Evolutionary conservation across 2,888 invertebrate species (phyloP), one percentile per base, ranked within the genome.

Genomic region (Andrena camellia): DNA sequence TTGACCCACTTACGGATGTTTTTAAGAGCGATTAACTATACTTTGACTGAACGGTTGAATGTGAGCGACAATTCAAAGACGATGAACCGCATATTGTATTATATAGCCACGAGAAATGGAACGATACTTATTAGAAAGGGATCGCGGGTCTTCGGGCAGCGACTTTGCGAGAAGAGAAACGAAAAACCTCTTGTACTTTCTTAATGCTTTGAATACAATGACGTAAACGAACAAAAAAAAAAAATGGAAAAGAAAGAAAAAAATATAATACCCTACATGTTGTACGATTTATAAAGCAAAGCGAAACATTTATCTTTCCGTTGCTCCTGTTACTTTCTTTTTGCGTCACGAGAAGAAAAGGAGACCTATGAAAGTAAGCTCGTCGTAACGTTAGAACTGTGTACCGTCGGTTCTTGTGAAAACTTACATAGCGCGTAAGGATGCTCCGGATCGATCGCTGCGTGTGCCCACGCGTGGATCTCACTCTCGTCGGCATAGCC

Each of bases 401-500:
- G 20, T 75, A 73, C 54, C 64, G 69, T 60, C 75, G 67, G 80
- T 75, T 78, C 71, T 42, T 73, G 50, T 29, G 54, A 74, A 74
- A 42, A 78, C 71, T 48, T 77, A 33, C 50, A 73, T 69, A 57
- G 72, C 63, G 50, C 66, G 76, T 62, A 70, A 76, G 23, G n/a
- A 78, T 69, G 71, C 83, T 63, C 20, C 70, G 74, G 62, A 84
- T 77, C 80, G 78, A 84, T 84, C 67, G 72, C 73, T 74, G 82
- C 80, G 73, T 83, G 75, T 80, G 79, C 72, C 85, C 85, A 86
- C 72, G 74, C 78, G 69, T 88, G 82, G 82, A 84, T 88, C 84
- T 88, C 86, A 78, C 66, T 82, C 70, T 86, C 78, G 67, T 74
- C 72, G 82, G 73, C 81, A 86, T 86, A 81, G 70, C 70, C 70